phyloP scores from a whole-genome alignment of 1,140 invertebrate genomes.

The Tetragnatha versicolor region DNA sequence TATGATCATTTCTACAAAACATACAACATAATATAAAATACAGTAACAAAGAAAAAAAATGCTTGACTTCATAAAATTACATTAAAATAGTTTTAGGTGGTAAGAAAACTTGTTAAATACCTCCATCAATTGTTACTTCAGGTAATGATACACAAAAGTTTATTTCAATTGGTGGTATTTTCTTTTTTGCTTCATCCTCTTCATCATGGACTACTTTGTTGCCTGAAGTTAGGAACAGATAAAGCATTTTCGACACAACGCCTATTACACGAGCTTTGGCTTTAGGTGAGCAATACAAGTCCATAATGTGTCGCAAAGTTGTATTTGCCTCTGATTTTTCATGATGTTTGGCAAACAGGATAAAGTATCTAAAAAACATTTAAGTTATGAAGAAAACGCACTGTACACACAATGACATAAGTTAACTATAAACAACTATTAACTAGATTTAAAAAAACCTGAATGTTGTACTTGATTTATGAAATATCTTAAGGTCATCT shows the following conservation, averaged over 20 bases:
- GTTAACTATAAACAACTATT: neutral
- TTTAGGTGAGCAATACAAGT: conserved; percentile 74
- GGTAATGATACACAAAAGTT: conserved; percentile 3
- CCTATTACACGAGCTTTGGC: conserved; percentile 72
- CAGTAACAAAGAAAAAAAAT: too few species aligned
- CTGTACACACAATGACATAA: neutral
- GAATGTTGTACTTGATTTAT: neutral
- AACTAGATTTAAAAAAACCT: neutral
- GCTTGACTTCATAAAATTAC: too few species aligned
- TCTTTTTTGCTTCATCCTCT: conserved; percentile 66
- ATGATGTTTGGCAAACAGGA: conserved; percentile 73
- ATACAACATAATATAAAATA: too few species aligned
- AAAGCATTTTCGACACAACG: conserved; percentile 78
- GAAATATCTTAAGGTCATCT: neutral
- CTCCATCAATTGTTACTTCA: neutral
- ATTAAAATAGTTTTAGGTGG: too few species aligned
- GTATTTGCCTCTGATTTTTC: conserved; percentile 65
- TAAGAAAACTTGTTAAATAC: too few species aligned
- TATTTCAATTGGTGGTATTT: conserved; percentile 59
- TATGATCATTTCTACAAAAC: too few species aligned
- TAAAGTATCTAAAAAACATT: conserved; percentile 71
- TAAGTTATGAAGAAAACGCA: neutral
- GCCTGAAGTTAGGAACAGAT: conserved; percentile 76
- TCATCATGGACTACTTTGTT: conserved; percentile 58
- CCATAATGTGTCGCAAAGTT: conserved; percentile 73